A percentile compares a stretch with the other conserved stretches of the same genome.
Evolutionary conservation across 2,797 vertebrate genomes (phyloP).

Genomic region (Sebastes ruberrimus): DNA sequence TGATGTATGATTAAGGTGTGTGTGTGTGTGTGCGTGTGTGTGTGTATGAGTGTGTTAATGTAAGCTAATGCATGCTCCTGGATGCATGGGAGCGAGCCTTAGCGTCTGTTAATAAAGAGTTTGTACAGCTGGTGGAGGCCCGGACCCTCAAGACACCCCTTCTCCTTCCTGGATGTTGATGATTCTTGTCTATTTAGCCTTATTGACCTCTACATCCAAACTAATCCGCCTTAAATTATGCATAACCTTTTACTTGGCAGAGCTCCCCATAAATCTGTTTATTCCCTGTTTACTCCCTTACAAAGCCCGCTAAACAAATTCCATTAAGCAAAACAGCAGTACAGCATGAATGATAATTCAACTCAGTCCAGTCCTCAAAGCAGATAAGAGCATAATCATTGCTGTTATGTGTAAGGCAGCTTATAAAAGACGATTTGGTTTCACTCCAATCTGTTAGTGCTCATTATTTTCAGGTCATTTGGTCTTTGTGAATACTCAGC

Average conservation of each 20-base stretch:
- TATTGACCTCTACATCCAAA: constrained; percentile 78
- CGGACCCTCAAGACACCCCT: constrained; percentile 29
- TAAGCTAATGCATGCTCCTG: background rate
- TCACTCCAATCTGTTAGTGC: constrained; percentile 48
- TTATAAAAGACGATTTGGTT: constrained; percentile 40
- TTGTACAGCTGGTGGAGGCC: constrained; percentile 39
- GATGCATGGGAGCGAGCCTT: background rate
- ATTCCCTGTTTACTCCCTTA: constrained; percentile 76
- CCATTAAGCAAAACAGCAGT: constrained; percentile 80
- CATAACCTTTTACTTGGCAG: constrained; percentile 81
- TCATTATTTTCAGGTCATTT: constrained; percentile 59
- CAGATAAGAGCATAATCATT: constrained; percentile 75
- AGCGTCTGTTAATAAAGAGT: constrained; percentile 30
- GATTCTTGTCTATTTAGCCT: constrained; percentile 74
- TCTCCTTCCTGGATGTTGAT: constrained; percentile 59
- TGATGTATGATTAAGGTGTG: constrained; percentile 38
- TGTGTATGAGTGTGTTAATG: background rate
- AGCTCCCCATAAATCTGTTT: constrained; percentile 79
- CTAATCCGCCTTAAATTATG: constrained; percentile 82
- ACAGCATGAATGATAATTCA: constrained; percentile 77
- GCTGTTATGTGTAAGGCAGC: constrained; percentile 56
- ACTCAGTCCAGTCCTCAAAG: constrained; percentile 62
- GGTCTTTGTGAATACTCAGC: constrained; percentile 20
- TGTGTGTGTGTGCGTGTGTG: background rate
- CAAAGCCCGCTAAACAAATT: constrained; percentile 80